Conservation (phyloP, 1,140 invertebrate species). For the Pissodes strobi region DNA sequence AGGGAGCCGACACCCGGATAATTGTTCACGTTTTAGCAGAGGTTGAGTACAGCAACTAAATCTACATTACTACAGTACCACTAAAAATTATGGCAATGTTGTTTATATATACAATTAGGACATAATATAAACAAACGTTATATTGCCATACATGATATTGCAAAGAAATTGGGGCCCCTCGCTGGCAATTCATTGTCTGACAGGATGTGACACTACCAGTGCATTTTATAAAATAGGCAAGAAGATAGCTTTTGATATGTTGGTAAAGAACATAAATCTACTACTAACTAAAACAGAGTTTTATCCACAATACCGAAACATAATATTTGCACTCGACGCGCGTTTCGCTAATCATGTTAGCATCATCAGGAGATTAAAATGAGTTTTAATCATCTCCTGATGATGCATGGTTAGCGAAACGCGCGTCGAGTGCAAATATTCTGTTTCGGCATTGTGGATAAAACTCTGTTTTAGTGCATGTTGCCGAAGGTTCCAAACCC, state of each 20-base stretch:
- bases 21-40: slow-evolving; percentile 4
- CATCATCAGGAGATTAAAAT: no score
- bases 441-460: no score
- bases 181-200: slow-evolving; percentile 4
- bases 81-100: background rate
- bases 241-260: slow-evolving; percentile 5
- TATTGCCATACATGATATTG: background rate
- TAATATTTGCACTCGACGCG: no score
- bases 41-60: background rate
- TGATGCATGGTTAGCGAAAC: no score
- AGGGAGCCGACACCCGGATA: background rate
- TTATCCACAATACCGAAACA: no score
- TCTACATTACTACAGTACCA: background rate
- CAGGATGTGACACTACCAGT: slow-evolving; percentile 12
- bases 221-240: slow-evolving; percentile 14
- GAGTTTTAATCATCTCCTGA: no score
- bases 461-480: no score
- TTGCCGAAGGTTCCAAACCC: no score
- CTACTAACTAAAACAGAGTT: no score
- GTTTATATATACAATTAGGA: slow-evolving; percentile 1
- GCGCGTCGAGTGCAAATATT: no score
- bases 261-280: background rate
- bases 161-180: background rate
- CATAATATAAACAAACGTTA: background rate
- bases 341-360: no score